A percentile compares a stretch with the other conserved stretches of the same genome.
Evolutionary conservation across 1,140 invertebrate genomes (phyloP).

Genomic region (Musca vetustissima): DNA sequence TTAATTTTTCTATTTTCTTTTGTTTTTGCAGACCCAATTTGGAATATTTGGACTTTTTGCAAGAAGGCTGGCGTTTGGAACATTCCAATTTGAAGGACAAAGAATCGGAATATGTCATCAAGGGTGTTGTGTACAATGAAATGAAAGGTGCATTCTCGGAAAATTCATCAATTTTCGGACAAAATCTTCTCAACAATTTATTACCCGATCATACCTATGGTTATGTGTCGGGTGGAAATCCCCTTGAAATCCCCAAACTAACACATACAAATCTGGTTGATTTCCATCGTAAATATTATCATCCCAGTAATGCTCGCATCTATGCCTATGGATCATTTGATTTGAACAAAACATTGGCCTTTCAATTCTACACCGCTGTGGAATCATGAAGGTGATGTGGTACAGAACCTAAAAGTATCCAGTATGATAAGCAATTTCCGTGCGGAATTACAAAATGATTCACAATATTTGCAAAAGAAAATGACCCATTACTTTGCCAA

Average conservation of each 20-base stretch:
- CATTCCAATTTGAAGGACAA: slow-evolving; percentile 74
- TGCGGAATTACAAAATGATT: slow-evolving; percentile 69
- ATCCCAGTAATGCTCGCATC: slow-evolving; percentile 87
- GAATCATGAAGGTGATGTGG: slow-evolving; percentile 85
- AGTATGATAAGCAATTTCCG: slow-evolving; percentile 66
- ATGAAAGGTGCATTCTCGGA: slow-evolving; percentile 97
- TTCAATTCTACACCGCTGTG: slow-evolving; percentile 77
- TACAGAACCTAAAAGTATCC: slow-evolving; percentile 73
- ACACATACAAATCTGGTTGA: slow-evolving; percentile 78
- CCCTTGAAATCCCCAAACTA: slow-evolving; percentile 80
- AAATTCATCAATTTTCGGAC: slow-evolving; percentile 77
- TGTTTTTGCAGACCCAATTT: slow-evolving; percentile 71
- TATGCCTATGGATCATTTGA: slow-evolving; percentile 92
- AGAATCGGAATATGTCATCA: slow-evolving; percentile 77
- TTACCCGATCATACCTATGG: slow-evolving; percentile 88
- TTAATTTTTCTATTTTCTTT: background rate
- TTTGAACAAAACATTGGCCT: slow-evolving; percentile 73
- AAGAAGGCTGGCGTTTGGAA: slow-evolving; percentile 95
- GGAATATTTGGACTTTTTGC: slow-evolving; percentile 80
- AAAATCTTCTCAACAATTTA: slow-evolving; percentile 74
- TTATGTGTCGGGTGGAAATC: slow-evolving; percentile 86
- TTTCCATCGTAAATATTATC: slow-evolving; percentile 87
- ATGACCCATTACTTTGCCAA: slow-evolving; percentile 79
- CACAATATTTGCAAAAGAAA: slow-evolving; percentile 73
- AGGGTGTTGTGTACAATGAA: slow-evolving; percentile 96